Base-by-base conservation (phyloP, 2,888 invertebrate genomes). In the Fragum sueziense region DNA sequence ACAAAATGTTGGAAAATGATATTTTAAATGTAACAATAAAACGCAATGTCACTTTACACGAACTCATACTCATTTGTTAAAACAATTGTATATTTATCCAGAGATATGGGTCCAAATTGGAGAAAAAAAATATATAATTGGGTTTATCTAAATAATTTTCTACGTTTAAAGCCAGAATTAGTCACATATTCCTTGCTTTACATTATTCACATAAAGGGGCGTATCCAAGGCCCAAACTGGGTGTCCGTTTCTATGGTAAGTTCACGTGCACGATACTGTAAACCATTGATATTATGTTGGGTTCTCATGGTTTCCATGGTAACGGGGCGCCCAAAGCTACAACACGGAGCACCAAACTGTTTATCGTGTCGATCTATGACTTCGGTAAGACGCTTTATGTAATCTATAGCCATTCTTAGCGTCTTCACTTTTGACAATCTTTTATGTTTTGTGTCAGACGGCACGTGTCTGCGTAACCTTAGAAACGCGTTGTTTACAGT, bases 401-500 rank as follows among this genome's bases (percentile, higher is more conserved):
- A 95, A 85, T 95, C 94, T 76, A 95, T 95, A 41, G 95, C 95
- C 7, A 90, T 85, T 52, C 95, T 94, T 62, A 95, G 91, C 1
- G 95, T 95, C 91, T 95, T 95, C 74, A 95, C 95, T 92, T 95
- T 95, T 85, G 95, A 95, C 68, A 95, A 85, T 22, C 92, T 87
- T 82, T 92, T 92, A 79, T 92, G 90, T 65, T 89, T 89, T 81
- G 94, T 94, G 79, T 95, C 94, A 76, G 94, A 93, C 4, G 95
- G 95, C 54, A 95, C 94, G 83, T 94, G 94, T 90, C 94, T 94
- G 67, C 95, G 93, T 54, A 95, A 93, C 71, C 94, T 93, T 1
- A 94, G 90, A 91, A 95, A 95, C 47, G 95, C 95, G 75, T 92
- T 93, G 92, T 95, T 95, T 82, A 95, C 95, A 20, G 95, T 95